Base-by-base conservation (phyloP, 2,888 invertebrate species). In the Hypsopygia costalis region DNA sequence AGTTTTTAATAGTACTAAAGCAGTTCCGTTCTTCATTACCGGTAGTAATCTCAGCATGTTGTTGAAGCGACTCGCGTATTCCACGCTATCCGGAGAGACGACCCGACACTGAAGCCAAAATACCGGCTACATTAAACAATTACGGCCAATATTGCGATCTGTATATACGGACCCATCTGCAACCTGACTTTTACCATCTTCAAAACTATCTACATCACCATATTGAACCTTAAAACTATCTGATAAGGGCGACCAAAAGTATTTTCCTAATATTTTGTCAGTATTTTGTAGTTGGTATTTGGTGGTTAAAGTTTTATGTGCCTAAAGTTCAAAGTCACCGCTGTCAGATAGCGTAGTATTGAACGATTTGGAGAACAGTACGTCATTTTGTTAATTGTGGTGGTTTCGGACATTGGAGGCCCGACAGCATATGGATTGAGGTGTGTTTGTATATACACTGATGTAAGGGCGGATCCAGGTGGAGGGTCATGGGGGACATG, bases 271-370 rank as follows among this genome's bases (percentile, higher is more conserved):
- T 5, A 28, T 7, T 22, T 16, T 1, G 49, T 28, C n/a, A 3
- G 41, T 28, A 44, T 34, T 11, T 36, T 40, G 31, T 33, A 35
- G 28, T 32, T 34, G 43, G 52, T 48, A 41, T 44, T 51, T 36
- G 20, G 44, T 45, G 58, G 53, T 49, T 51, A 44, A 51, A 52
- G 57, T 56, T 60, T n/a, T 57, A 55, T 55, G 56, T 58, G 55
- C 60, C 58, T 59, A 67, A 56, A 70, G 73, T 75, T 77, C 76
- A 82, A 81, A 83, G 82, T 81, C 71, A 82, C 80, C 81, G 81
- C 72, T 66, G 63, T 9, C 22, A 22, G 32, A 32, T 22, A 12
- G 2, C n/a, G 11, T 10, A 21, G 32, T 32, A 11, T 28, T 32
- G 32, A 38, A 25, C 25, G 38, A 38, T 38, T 22, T 27, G 32